phyloP scores from a whole-genome alignment of 2,797 vertebrate species.

The Lutjanus argentimaculatus region DNA sequence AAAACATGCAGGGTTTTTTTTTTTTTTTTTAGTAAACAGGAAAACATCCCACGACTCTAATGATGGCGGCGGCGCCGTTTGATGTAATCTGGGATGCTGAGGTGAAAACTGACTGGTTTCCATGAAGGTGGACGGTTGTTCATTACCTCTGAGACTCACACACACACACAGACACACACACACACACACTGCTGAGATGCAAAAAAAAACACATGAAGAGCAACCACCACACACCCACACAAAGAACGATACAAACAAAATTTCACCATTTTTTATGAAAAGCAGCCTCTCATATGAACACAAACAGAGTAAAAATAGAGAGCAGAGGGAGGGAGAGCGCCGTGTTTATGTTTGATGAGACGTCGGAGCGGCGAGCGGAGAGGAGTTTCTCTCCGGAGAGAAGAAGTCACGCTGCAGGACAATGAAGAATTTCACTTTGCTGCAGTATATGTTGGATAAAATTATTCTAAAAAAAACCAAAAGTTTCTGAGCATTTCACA shows the following conservation, averaged over 20 bases:
- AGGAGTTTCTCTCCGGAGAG: not conserved
- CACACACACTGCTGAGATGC: not conserved
- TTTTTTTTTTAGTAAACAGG: constrained; percentile 1
- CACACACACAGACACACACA: not conserved
- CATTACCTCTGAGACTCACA: no score
- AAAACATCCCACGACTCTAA: constrained; percentile 31
- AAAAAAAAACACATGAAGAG: no score
- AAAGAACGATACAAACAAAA: not conserved
- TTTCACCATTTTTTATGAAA: not conserved
- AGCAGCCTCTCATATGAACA: not conserved
- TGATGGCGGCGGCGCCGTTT: constrained; percentile 10
- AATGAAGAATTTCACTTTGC: not conserved
- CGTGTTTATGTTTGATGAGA: not conserved
- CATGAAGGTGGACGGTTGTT: not conserved
- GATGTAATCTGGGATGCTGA: constrained; percentile 32
- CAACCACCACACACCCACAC: not conserved
- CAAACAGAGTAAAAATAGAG: not conserved
- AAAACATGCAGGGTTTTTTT: not conserved
- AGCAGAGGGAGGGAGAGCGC: not conserved
- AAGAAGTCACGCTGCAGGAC: not conserved
- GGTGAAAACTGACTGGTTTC: constrained; percentile 10
- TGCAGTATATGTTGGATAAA: not conserved
- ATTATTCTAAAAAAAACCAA: not conserved
- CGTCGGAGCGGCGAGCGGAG: not conserved
- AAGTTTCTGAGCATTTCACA: not conserved